Evolutionary conservation across 2,888 invertebrate genomes (phyloP).

Genomic region (Harpagoxenus sublaevis): DNA sequence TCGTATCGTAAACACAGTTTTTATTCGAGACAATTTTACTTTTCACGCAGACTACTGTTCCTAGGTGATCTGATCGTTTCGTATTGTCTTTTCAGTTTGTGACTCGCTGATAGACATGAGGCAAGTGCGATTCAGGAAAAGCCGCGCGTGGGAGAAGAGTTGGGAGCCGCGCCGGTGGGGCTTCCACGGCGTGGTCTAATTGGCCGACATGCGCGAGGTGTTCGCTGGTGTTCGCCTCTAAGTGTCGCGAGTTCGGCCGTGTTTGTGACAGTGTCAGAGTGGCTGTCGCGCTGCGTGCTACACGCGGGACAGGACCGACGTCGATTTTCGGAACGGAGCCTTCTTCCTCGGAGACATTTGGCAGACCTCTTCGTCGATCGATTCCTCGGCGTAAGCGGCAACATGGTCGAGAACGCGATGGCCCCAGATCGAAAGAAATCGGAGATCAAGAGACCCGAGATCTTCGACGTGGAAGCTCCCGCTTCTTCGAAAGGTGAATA

Average conservation of each 20-base stretch:
- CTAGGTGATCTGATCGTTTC: neutral
- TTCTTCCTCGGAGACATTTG: neutral
- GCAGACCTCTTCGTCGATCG: neutral
- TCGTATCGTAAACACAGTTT: neutral
- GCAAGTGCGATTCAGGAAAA: constrained; percentile 47
- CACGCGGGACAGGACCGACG: neutral
- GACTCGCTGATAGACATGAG: neutral
- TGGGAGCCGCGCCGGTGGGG: constrained; percentile 57
- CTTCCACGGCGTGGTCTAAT: constrained; percentile 69
- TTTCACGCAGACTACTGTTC: neutral
- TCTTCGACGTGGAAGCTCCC: constrained; percentile 74
- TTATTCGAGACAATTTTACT: neutral
- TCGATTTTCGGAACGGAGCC: neutral
- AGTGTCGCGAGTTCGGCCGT: constrained; percentile 77
- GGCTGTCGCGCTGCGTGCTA: constrained; percentile 64
- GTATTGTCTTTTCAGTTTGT: neutral
- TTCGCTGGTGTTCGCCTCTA: constrained; percentile 79
- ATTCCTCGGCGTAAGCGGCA: neutral
- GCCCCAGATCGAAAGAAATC: constrained; percentile 73
- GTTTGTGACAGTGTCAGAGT: constrained; percentile 78
- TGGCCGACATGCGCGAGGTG: constrained; percentile 78
- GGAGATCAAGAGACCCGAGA: constrained; percentile 73
- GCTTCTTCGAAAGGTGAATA: constrained; percentile 77
- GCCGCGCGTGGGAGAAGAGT: constrained; percentile 34
- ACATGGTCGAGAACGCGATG: constrained; percentile 79